phyloP scores from a whole-genome alignment of 2,797 vertebrate genomes.

The Peromyscus attwateri region DNA sequence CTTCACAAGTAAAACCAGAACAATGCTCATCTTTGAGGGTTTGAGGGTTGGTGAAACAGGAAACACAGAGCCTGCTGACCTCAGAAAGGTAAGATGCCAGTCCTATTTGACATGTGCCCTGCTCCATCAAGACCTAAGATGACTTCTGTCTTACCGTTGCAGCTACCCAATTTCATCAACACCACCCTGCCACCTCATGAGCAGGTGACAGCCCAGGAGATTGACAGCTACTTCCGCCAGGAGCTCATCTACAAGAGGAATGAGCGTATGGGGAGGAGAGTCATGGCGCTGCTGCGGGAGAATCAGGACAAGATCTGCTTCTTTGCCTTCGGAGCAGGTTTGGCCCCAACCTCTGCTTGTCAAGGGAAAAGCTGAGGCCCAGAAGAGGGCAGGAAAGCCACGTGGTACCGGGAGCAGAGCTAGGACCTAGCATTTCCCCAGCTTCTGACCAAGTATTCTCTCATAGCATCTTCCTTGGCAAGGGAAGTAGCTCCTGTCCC shows the following conservation, averaged over 20 bases:
- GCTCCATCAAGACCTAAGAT: constrained; percentile 32
- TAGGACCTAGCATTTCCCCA: neutral
- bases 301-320: constrained; percentile 96
- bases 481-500: neutral
- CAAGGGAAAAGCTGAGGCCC: neutral
- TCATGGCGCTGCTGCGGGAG: constrained; percentile 93
- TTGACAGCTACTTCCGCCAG: constrained; percentile 98
- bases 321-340: constrained; percentile 99
- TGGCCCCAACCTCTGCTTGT: neutral
- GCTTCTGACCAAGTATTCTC: neutral
- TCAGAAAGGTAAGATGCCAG: neutral
- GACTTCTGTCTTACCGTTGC: constrained; percentile 81
- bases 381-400: neutral
- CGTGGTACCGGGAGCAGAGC: neutral
- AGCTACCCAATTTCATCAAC: constrained; percentile 99
- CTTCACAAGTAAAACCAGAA: constrained; percentile 1
- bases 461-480: neutral
- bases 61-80: neutral
- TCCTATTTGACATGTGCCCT: neutral
- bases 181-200: constrained; percentile 96
- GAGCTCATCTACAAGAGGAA: constrained; percentile 99
- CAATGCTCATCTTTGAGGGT: neutral
- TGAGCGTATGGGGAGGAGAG: constrained; percentile 96
- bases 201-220: constrained; percentile 95
- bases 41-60: neutral